Evolutionary conservation across 2,797 vertebrate species (phyloP).

Genomic region (Acipenser ruthenus): DNA sequence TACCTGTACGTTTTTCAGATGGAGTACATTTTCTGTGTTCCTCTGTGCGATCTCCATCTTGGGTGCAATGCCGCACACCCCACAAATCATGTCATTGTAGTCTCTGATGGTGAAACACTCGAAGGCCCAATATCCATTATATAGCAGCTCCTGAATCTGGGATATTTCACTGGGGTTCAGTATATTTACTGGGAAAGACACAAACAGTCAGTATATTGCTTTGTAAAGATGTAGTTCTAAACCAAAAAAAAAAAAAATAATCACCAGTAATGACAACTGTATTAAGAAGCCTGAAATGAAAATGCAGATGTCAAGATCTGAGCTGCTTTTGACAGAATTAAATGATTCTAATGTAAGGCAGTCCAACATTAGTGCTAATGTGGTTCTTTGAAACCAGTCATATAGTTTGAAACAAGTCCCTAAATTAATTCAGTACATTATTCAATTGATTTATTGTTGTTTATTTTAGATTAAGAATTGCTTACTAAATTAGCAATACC

Average conservation of each 20-base stretch:
- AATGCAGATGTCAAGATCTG: background rate
- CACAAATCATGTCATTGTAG: slow-evolving; percentile 98
- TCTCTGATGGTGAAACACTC: slow-evolving; percentile 90
- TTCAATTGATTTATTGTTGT: too few relatives aligned
- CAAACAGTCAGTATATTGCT: background rate
- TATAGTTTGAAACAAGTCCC: too few relatives aligned
- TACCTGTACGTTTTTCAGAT: slow-evolving; percentile 87
- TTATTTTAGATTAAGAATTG: too few relatives aligned
- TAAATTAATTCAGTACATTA: too few relatives aligned
- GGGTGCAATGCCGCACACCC: slow-evolving; percentile 87
- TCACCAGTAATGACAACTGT: background rate
- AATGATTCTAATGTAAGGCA: too few relatives aligned
- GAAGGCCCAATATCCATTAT: slow-evolving; percentile 93
- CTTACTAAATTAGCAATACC: too few relatives aligned
- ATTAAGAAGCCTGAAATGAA: too few relatives aligned
- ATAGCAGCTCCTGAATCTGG: slow-evolving; percentile 77
- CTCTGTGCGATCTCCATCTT: slow-evolving; percentile 85
- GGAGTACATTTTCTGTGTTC: slow-evolving; percentile 68
- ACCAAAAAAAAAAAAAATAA: background rate
- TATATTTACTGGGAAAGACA: slow-evolving; percentile 60
- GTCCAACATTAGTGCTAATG: too few relatives aligned
- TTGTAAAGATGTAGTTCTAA: background rate
- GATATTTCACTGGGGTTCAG: slow-evolving; percentile 62
- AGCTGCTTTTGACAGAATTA: too few relatives aligned
- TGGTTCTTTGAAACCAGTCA: too few relatives aligned